Base-by-base conservation (phyloP, 1,140 invertebrate species). In the Scaptodrosophila lebanonensis region DNA sequence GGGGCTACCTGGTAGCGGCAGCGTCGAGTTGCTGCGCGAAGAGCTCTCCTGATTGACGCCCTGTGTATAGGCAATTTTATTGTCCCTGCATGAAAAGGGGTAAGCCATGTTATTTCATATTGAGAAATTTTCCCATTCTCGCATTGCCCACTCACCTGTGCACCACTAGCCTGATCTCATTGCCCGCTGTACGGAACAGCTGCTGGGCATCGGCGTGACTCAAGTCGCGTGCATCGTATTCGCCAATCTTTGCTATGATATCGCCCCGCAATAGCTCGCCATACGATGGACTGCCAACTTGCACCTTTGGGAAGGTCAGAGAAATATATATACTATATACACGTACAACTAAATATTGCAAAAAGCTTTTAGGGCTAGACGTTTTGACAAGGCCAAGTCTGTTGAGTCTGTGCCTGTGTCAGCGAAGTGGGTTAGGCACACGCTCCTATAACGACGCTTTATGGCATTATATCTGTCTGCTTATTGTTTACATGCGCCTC, bases 201-300 rank as follows among this genome's bases (percentile, higher is more conserved):
- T 93, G 94, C 87, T 95, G 93, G 18, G 96, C 97, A 88, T 97
- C 94, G 88, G 95, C 93, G 86, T 98, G 96, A 71, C 94, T 91
- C 67, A 98, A 89, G 84, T 95, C 92, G 49, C 92, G 90, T 44
- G 93, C 91, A 87, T 97, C 95, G 87, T 94, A 95, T 69, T 95
- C 94, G 86, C 94, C 93, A 69, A 98, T 94, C 88, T 95, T 95
- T 53, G 93, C 91, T 69, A 98, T 94, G 72, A 97, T 92, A 88
- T 98, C 97, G 68, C 96, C 96, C 54, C 93, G 91, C 49, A 93
- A 90, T 35, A 98, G 91, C 62, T 93, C 92, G 27, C 93, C 92
- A 68, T 96, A 94, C 38, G 95, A 92, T 25, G 95, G 91, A n/a
- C 90, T 90, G 36, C 90, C 91, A 33, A 89, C 88, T 38, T 89